Conservation (phyloP, 2,797 vertebrate species). For the Anguilla marmorata region DNA sequence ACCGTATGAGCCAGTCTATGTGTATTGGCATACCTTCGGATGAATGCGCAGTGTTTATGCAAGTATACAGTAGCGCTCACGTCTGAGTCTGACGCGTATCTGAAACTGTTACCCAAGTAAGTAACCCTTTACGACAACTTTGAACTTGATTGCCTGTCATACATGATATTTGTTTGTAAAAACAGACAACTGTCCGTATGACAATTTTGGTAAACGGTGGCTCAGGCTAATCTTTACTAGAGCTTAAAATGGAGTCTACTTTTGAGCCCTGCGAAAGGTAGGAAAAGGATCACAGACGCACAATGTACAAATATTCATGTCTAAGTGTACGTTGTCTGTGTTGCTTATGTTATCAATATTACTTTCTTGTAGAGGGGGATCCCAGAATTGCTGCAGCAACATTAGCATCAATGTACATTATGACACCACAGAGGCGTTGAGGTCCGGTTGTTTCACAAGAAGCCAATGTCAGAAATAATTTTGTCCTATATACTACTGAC, state of each 20-base stretch:
- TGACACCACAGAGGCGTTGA: constrained; percentile 17
- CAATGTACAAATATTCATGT: constrained; percentile 16
- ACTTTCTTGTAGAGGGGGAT: neutral
- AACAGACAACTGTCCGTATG: constrained; percentile 6
- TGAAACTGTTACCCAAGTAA: neutral
- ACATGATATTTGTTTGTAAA: neutral
- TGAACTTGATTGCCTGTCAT: neutral
- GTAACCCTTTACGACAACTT: neutral
- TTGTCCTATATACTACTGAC: constrained; percentile 36
- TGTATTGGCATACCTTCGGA: neutral
- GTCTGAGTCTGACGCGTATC: neutral
- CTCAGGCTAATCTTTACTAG: neutral
- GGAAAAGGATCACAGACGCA: constrained; percentile 21
- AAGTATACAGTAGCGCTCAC: neutral
- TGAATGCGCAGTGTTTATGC: neutral
- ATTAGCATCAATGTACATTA: neutral
- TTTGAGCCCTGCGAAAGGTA: neutral
- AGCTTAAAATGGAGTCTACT: neutral
- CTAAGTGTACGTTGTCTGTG: neutral
- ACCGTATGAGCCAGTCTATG: neutral
- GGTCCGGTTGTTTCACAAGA: constrained; percentile 40
- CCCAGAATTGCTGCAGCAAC: neutral
- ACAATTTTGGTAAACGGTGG: neutral
- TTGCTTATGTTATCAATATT: constrained; percentile 15
- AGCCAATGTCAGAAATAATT: constrained; percentile 45